Base-by-base conservation (phyloP, 30 jellyfish, hydroid and myxozoan species). In the Clytia hemisphaerica region DNA sequence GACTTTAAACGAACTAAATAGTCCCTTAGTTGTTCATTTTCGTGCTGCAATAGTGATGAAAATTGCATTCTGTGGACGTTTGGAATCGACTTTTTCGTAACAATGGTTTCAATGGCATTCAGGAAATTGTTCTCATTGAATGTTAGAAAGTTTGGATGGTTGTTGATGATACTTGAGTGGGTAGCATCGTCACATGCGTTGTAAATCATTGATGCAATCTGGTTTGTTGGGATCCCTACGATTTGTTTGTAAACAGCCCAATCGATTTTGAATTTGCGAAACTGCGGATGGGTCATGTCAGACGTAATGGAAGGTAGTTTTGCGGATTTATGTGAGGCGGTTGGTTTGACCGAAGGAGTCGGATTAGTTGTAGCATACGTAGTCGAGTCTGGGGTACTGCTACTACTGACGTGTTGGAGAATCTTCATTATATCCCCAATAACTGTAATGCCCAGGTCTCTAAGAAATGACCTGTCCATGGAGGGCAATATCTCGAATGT, bases 231-330 rank as follows among this genome's bases (percentile, higher is more conserved):
- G 15, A 55, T 4, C 4, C 0, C 66, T 51, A 31, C 10, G 24
- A 51, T 51, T n/a, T 51, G 18, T 51, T 51, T 51, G 30, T 14
- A 51, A 12, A 51, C 66, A 12, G 18, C 30, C 66, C 66, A 51
- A 24, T 51, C 66, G 24, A 51, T 51, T 12, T 14, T 22, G 28
- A 51, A 51, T 24, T 51, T 51, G 18, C 66, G 21, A 24, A 51
- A 51, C 66, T 51, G 66, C 15, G 66, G 30, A 14, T 24, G 21
- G 18, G 30, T 51, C 1, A 51, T 51, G 15, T 51, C 66, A 16
- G 30, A 14, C n/a, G n/a, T n/a, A n/a, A n/a, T n/a, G n/a, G n/a
- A n/a, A n/a, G n/a, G n/a, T n/a, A n/a, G n/a, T n/a, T n/a, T n/a
- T n/a, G 66, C 14, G 10, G 18, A 51, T 22, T 51, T 51, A n/a